Evolutionary conservation across 2,113 vertebrate species (phyloP), one percentile per base, ranked within the genome.

Genomic region (Varanus salvator): DNA sequence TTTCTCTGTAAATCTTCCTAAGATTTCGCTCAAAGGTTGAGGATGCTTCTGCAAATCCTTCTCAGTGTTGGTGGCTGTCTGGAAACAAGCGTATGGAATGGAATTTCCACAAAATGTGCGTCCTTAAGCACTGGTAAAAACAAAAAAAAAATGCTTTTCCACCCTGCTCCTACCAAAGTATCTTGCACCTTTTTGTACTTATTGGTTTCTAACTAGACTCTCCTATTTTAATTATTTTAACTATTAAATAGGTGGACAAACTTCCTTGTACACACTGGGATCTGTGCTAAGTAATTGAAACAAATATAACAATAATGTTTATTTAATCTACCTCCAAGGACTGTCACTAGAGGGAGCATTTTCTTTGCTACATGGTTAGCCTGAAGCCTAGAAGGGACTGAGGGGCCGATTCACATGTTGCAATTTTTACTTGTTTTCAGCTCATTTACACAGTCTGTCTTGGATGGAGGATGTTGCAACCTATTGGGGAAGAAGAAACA

Each of bases 311-410:
- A 66, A 12, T 8, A 4, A 74, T 74, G 34, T 8, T 25, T 34
- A 75, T 81, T 71, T 31, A 57, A 27, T 38, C 27, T 60, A 23
- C 66, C 15, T 15, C 34, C 15, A 74, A 29, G 17, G 34, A 80
- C 27, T 75, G 69, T 48, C 87, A 83, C 68, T 64, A 83, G 80
- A 88, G 87, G 69, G 80, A 38, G 80, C 34, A 31, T 9, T 74
- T 38, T 81, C 68, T 88, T 88, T 83, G 80, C 54, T 31, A 82
- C 48, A 68, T 80, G n/a, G 50, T 50, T 88, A 23, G n/a, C 66
- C 11, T 3, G 23, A 9, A 52, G 38, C 6, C 52, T 34, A 72
- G 8, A 14, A 11, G 80, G 21, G 52, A 54, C 19, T 38, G 5
- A 29, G 68, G 71, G 54, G 1, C 0, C 21, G 52, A 48, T 82